phyloP scores from a whole-genome alignment of 2,797 vertebrate genomes.

The Silurus aristotelis region DNA sequence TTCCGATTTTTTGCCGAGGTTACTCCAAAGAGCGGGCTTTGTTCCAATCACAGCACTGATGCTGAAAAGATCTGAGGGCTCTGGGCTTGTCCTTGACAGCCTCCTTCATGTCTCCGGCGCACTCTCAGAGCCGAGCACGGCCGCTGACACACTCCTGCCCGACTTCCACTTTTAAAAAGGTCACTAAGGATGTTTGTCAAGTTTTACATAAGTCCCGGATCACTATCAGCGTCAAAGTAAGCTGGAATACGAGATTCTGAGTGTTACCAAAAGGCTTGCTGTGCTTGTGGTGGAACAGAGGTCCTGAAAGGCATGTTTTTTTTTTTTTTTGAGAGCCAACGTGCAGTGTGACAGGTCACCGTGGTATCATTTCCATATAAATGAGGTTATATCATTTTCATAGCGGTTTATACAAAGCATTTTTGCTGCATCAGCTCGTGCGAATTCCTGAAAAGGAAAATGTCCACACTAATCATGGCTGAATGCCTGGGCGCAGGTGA shows the following conservation, averaged over 20 bases:
- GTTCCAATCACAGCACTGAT: not conserved
- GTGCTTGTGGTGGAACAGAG: not conserved
- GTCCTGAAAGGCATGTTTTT: not conserved
- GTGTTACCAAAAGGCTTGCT: not conserved
- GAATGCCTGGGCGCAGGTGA: not conserved
- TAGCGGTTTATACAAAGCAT: not conserved
- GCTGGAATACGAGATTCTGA: not conserved
- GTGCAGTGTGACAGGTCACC: not conserved
- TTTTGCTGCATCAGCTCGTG: conserved; percentile 9
- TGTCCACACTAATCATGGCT: conserved; percentile 8
- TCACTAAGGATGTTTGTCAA: conserved; percentile 27
- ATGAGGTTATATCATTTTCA: conserved; percentile 13
- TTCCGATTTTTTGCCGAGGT: conserved; percentile 34
- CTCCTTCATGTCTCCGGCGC: conserved; percentile 58
- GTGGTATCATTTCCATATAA: conserved; percentile 20
- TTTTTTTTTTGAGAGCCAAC: not conserved
- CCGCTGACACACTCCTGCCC: conserved; percentile 55
- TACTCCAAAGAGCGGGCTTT: conserved; percentile 9
- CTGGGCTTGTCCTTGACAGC: conserved; percentile 44
- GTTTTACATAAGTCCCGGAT: conserved; percentile 5
- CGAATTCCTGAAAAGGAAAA: conserved; percentile 3
- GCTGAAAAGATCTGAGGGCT: conserved; percentile 13
- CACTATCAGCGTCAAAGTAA: not conserved
- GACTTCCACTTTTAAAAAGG: conserved; percentile 50
- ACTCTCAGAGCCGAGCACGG: conserved; percentile 26